phyloP scores from a whole-genome alignment of 2,888 invertebrate genomes.

The Chrysotoxum bicinctum region DNA sequence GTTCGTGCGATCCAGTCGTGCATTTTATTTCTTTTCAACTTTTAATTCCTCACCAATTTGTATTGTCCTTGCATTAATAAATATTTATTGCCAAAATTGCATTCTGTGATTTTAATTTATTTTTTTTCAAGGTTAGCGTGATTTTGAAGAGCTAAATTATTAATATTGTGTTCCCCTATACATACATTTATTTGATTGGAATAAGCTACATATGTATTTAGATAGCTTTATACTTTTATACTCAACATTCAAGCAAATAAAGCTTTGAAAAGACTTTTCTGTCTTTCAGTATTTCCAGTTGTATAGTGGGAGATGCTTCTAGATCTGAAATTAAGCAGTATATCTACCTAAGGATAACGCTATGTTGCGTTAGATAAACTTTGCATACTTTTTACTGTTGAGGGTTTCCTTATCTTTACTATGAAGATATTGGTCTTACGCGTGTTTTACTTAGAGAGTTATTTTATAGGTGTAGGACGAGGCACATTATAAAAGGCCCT shows the following conservation, averaged over 20 bases:
- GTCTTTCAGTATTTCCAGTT: background rate
- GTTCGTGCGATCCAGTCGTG: too few relatives aligned
- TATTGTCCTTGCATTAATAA: too few relatives aligned
- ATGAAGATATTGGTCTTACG: background rate
- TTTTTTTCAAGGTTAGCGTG: too few relatives aligned
- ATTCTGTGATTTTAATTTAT: too few relatives aligned
- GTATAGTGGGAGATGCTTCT: background rate
- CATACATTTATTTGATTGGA: background rate
- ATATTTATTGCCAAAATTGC: too few relatives aligned
- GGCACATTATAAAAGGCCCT: slow-evolving; percentile 22
- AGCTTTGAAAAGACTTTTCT: background rate
- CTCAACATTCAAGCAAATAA: background rate
- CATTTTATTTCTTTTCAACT: too few relatives aligned
- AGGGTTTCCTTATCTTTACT: background rate
- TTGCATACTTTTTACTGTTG: background rate
- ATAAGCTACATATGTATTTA: background rate
- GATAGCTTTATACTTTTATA: background rate
- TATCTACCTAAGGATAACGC: background rate
- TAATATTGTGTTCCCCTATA: too few relatives aligned
- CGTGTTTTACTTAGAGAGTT: background rate
- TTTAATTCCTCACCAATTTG: too few relatives aligned
- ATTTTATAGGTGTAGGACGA: background rate
- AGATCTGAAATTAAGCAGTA: background rate
- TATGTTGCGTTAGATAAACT: background rate
- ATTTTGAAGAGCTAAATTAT: too few relatives aligned